These are phyloP conservation scores for Ctenicera cuprea DNA, from an alignment of 2,888 invertebrate species.

Conservation along the genomic window DNA sequence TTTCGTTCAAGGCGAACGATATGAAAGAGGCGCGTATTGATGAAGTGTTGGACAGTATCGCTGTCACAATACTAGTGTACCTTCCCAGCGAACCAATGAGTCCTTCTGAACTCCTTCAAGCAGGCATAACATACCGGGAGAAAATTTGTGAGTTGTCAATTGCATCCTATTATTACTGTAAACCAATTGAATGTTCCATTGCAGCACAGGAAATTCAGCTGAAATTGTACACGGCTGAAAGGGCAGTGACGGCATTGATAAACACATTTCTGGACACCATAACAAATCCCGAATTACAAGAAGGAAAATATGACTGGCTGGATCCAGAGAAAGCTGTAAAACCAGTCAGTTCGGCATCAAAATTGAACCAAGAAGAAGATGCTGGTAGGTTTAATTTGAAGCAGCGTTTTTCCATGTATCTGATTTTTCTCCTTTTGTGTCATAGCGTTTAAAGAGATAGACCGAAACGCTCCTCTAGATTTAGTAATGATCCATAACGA, in stretches of 20 bases:
- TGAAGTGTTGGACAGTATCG: slow-evolving; percentile 79
- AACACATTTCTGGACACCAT: slow-evolving; percentile 83
- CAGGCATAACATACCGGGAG: background rate
- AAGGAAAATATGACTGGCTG: slow-evolving; percentile 79
- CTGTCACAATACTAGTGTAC: slow-evolving; percentile 78
- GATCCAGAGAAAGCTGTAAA: slow-evolving; percentile 78
- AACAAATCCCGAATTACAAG: slow-evolving; percentile 76
- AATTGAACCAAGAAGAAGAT: slow-evolving; percentile 74
- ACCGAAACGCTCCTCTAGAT: slow-evolving; percentile 77
- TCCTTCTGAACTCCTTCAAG: slow-evolving; percentile 71
- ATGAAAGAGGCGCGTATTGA: slow-evolving; percentile 86
- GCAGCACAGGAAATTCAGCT: slow-evolving; percentile 74
- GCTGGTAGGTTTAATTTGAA: slow-evolving; percentile 71
- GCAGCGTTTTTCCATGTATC: background rate
- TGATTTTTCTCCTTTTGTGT: slow-evolving; percentile 16
- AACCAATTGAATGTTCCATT: slow-evolving; percentile 56
- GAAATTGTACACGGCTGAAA: slow-evolving; percentile 82
- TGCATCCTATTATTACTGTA: slow-evolving; percentile 74
- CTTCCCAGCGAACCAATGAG: slow-evolving; percentile 79
- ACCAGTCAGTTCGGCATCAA: slow-evolving; percentile 77
- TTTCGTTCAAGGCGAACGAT: slow-evolving; percentile 80
- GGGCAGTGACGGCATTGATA: slow-evolving; percentile 85
- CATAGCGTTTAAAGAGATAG: slow-evolving; percentile 79
- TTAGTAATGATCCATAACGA: slow-evolving; percentile 79
- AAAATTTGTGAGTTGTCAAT: background rate